Conservation (phyloP, 2,113 vertebrate species). For the Erythrolamprus reginae region DNA sequence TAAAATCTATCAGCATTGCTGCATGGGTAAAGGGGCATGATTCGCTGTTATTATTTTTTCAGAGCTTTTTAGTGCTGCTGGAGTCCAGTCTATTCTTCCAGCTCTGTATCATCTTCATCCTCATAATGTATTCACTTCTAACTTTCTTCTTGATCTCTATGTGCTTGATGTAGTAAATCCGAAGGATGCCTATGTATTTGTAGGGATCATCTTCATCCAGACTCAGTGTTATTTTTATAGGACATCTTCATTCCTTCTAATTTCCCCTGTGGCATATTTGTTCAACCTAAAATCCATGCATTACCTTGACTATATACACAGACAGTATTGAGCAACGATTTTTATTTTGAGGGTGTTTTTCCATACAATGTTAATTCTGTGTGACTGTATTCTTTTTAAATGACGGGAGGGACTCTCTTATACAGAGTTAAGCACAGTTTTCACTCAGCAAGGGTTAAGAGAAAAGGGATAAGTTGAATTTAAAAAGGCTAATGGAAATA, state of each 20-base stretch:
- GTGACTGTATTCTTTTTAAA: not conserved
- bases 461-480: not conserved
- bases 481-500: not conserved
- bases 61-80: not conserved
- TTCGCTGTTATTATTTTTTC: not conserved
- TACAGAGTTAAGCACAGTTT: not conserved
- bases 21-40: not conserved
- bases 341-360: not conserved
- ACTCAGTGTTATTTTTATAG: not conserved
- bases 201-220: not conserved
- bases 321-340: not conserved
- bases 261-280: not conserved
- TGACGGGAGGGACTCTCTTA: not conserved
- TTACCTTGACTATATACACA: not conserved
- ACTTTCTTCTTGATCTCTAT: not conserved
- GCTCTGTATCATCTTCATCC: not conserved
- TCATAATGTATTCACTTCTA: not conserved
- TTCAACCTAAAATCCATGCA: not conserved
- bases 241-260: not conserved
- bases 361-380: not conserved
- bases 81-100: not conserved
- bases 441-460: not conserved
- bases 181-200: not conserved
- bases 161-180: not conserved
- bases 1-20: not conserved